These are phyloP conservation scores for Takifugu rubripes DNA, from an alignment of 2,797 vertebrate genomes.

Conservation along the genomic window DNA sequence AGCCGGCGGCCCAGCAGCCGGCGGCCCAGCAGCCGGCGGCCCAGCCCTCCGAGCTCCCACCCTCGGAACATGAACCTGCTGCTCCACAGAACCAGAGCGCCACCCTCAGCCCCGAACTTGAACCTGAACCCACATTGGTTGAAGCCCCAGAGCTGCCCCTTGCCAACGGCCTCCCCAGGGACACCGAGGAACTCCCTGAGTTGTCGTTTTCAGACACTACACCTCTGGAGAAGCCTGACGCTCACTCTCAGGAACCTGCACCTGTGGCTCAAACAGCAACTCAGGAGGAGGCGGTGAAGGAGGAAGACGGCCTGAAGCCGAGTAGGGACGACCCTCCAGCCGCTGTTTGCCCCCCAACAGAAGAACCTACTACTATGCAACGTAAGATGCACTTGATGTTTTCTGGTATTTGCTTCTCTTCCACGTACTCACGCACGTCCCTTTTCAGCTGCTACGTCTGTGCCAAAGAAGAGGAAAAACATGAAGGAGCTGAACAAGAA, in stretches of 20 bases:
- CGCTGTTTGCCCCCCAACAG: slow-evolving; percentile 52
- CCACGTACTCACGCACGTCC: too few relatives aligned
- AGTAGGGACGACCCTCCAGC: slow-evolving; percentile 58
- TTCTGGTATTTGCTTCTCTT: not conserved
- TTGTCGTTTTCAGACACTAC: slow-evolving; percentile 63
- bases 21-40: slow-evolving; percentile 8
- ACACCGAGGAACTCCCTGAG: slow-evolving; percentile 69
- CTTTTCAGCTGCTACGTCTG: slow-evolving; percentile 75
- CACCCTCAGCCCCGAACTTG: slow-evolving; percentile 3
- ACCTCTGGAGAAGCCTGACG: slow-evolving; percentile 72
- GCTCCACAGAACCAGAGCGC: slow-evolving; percentile 23
- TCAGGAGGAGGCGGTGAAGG: slow-evolving; percentile 35
- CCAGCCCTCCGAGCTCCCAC: slow-evolving; percentile 23
- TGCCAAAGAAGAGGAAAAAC: slow-evolving; percentile 95
- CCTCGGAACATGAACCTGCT: slow-evolving; percentile 35
- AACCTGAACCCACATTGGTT: slow-evolving; percentile 63
- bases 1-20: too few relatives aligned
- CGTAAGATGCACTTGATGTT: slow-evolving; percentile 61
- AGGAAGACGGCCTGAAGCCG: slow-evolving; percentile 67
- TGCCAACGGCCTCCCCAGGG: slow-evolving; percentile 80
- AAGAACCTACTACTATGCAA: slow-evolving; percentile 81
- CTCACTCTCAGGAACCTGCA: slow-evolving; percentile 65
- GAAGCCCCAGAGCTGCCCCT: slow-evolving; percentile 76
- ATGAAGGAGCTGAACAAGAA: slow-evolving; percentile 95
- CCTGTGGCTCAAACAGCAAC: slow-evolving; percentile 43